phyloP scores from a whole-genome alignment of 2,113 vertebrate genomes.

The Chrysochloris asiatica region DNA sequence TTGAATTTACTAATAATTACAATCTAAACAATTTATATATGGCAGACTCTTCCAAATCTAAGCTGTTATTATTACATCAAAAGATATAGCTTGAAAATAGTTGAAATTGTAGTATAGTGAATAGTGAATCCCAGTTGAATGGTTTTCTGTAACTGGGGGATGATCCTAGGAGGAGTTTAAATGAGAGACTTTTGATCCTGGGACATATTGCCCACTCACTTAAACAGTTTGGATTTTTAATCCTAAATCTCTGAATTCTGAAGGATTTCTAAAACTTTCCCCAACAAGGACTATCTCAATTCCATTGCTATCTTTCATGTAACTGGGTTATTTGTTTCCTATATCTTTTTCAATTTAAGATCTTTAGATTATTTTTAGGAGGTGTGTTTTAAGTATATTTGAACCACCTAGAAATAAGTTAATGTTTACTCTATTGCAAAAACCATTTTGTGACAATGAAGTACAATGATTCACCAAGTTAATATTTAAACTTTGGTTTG shows the following conservation, averaged over 20 bases:
- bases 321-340: neutral
- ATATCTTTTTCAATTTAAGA: neutral
- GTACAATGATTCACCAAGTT: neutral
- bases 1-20: neutral
- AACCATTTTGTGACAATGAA: neutral
- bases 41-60: neutral
- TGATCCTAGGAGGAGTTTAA: constrained; percentile 11
- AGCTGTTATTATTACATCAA: neutral
- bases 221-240: neutral
- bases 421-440: neutral
- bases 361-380: neutral
- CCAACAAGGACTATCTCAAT: neutral
- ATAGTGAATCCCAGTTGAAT: neutral
- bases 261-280: constrained; percentile 38
- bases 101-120: neutral
- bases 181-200: constrained; percentile 34
- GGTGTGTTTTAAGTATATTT: neutral
- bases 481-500: neutral
- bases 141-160: neutral
- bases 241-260: constrained; percentile 17
- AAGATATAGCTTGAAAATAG: neutral
- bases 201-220: neutral
- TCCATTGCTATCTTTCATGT: neutral
- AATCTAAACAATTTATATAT: neutral
- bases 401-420: neutral